These are phyloP conservation scores for Corythornis madagascariensis DNA, from an alignment of 2,113 vertebrate species.

Conservation along the genomic window DNA sequence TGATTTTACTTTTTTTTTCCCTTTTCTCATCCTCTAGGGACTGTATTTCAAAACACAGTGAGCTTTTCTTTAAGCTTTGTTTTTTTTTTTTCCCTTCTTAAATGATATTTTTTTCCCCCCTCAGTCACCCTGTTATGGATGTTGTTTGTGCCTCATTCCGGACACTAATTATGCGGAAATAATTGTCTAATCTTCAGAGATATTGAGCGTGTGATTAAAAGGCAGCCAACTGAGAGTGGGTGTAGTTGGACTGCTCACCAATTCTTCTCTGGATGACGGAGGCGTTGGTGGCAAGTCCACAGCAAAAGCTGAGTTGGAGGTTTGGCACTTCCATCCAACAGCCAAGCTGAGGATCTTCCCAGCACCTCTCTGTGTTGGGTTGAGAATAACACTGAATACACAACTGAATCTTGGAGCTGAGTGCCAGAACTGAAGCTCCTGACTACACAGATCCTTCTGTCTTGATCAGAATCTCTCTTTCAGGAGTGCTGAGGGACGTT, in stretches of 20 bases:
- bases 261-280: not conserved
- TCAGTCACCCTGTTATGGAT: not conserved
- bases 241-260: slow-evolving; percentile 11
- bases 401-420: no score
- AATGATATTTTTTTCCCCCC: not conserved
- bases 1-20: not conserved
- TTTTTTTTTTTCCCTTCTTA: not conserved
- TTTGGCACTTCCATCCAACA: not conserved
- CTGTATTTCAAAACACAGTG: not conserved
- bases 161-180: slow-evolving; percentile 56
- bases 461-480: not conserved
- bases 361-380: not conserved
- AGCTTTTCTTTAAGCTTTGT: not conserved
- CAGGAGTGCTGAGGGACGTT: not conserved
- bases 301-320: not conserved
- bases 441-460: not conserved
- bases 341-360: not conserved
- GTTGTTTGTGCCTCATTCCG: slow-evolving; percentile 44
- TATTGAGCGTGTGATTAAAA: slow-evolving; percentile 60
- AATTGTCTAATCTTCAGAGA: slow-evolving; percentile 54
- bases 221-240: slow-evolving; percentile 40
- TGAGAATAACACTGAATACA: fast-evolving
- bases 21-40: not conserved
- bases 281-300: slow-evolving; percentile 5
- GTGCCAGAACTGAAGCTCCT: not conserved